Percentiles rank a stretch among this genome's conserved stretches.
Evolutionary conservation across 2,797 vertebrate genomes (phyloP).

Genomic region (Myotis myotis): DNA sequence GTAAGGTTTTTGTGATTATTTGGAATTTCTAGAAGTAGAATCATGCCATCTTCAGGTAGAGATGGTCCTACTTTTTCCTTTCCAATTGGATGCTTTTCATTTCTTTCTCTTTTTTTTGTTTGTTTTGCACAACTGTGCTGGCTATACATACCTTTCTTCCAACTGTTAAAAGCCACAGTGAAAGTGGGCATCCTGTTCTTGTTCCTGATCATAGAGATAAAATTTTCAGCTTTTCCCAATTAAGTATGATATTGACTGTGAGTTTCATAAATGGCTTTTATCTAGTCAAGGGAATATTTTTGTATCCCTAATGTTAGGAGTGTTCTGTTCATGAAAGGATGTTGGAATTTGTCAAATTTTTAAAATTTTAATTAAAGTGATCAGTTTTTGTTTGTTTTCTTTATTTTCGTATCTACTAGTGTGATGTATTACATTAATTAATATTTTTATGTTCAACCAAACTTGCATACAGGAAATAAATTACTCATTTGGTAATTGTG

Average conservation of each 20-base stretch:
- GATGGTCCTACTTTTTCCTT: not conserved
- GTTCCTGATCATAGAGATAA: not conserved
- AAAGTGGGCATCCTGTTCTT: not conserved
- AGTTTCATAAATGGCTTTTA: not conserved
- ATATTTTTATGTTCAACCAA: not conserved
- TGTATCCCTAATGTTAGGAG: not conserved
- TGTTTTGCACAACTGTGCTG: not conserved
- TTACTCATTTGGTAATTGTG: not conserved
- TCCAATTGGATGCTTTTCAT: not conserved
- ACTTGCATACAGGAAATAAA: not conserved
- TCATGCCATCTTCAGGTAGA: no score
- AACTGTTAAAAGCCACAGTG: not conserved
- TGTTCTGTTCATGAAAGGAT: not conserved
- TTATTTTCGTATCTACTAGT: not conserved
- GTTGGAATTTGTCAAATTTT: not conserved
- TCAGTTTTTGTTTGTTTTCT: no score
- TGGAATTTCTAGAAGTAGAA: no score
- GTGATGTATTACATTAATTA: not conserved
- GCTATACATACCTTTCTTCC: not conserved
- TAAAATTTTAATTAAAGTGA: not conserved
- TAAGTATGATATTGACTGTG: not conserved
- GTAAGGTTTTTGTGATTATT: not conserved
- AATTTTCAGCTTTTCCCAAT: not conserved
- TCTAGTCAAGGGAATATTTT: not conserved
- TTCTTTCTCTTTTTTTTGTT: not conserved